phyloP scores from a whole-genome alignment of 2,888 invertebrate genomes.

The Drosophila anomalata region DNA sequence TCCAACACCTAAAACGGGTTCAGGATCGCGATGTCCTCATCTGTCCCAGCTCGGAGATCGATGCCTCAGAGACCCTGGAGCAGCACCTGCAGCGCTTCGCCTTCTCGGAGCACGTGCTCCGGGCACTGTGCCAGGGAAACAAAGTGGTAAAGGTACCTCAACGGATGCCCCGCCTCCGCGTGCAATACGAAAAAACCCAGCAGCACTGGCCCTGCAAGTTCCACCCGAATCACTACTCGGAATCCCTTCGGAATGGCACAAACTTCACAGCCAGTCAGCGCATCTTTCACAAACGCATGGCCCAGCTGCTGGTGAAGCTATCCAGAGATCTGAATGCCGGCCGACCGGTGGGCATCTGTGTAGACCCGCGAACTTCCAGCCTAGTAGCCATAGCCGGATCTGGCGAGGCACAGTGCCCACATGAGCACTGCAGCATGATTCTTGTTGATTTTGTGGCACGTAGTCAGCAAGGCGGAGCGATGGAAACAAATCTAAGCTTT shows the following conservation, averaged over 20 bases:
- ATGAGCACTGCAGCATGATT: constrained; percentile 91
- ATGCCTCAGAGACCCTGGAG: constrained; percentile 79
- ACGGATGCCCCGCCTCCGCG: constrained; percentile 87
- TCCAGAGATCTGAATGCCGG: constrained; percentile 69
- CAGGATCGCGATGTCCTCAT: constrained; percentile 86
- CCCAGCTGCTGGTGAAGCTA: constrained; percentile 84
- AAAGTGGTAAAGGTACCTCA: constrained; percentile 86
- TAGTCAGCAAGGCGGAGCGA: constrained; percentile 92
- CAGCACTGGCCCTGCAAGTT: constrained; percentile 93
- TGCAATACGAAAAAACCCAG: constrained; percentile 87
- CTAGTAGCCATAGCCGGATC: constrained; percentile 87
- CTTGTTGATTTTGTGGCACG: constrained; percentile 93
- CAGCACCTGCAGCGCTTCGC: constrained; percentile 75
- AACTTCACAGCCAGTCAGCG: constrained; percentile 86
- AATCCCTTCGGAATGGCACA: constrained; percentile 87
- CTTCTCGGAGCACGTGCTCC: constrained; percentile 53
- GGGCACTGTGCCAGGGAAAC: constrained; percentile 82
- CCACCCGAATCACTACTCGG: constrained; percentile 91
- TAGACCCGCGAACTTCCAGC: constrained; percentile 88
- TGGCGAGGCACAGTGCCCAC: constrained; percentile 12
- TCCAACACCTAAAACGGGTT: constrained; percentile 91
- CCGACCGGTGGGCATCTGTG: constrained; percentile 86
- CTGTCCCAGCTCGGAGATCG: constrained; percentile 82
- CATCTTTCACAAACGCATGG: constrained; percentile 85
- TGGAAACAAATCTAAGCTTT: constrained; percentile 80